Evolutionary conservation across 2,113 vertebrate genomes (phyloP).

Genomic region (Isichthys henryi): DNA sequence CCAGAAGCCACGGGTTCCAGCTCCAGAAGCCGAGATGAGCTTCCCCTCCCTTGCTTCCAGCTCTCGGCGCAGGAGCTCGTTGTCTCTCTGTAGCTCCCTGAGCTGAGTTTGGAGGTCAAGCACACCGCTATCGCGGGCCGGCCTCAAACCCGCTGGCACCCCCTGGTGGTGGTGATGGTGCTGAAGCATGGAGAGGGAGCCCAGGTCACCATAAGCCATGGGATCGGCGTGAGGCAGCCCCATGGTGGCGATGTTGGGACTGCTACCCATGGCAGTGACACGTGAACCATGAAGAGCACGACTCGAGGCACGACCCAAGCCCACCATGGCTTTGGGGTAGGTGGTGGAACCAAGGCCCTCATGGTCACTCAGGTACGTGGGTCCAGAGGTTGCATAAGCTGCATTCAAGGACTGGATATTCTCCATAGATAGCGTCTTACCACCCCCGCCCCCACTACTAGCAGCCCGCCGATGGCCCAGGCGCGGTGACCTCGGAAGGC

Average conservation of each 20-base stretch:
- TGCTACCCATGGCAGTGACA: conserved; percentile 80
- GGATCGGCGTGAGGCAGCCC: conserved; percentile 70
- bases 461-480: conserved; percentile 67
- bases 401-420: conserved; percentile 96
- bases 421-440: conserved; percentile 94
- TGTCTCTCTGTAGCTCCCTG: conserved; percentile 85
- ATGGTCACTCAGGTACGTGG: conserved; percentile 84
- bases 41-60: conserved; percentile 82
- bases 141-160: conserved; percentile 69
- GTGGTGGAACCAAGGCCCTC: conserved; percentile 75
- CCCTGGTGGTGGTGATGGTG: conserved; percentile 58
- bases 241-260: conserved; percentile 83
- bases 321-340: conserved; percentile 91
- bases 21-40: conserved; percentile 62
- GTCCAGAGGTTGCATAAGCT: conserved; percentile 89
- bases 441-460: conserved; percentile 64
- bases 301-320: conserved; percentile 81
- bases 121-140: conserved; percentile 65
- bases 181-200: conserved; percentile 56
- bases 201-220: conserved; percentile 73
- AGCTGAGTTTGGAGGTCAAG: conserved; percentile 83
- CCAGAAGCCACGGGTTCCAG: conserved; percentile 89
- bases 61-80: conserved; percentile 81
- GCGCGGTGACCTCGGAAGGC: conserved; percentile 72
- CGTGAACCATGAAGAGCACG: conserved; percentile 73